Percentiles rank a stretch among this genome's conserved stretches.
Conservation (phyloP, 2,888 invertebrate species). For the Pterostichus madidus region DNA sequence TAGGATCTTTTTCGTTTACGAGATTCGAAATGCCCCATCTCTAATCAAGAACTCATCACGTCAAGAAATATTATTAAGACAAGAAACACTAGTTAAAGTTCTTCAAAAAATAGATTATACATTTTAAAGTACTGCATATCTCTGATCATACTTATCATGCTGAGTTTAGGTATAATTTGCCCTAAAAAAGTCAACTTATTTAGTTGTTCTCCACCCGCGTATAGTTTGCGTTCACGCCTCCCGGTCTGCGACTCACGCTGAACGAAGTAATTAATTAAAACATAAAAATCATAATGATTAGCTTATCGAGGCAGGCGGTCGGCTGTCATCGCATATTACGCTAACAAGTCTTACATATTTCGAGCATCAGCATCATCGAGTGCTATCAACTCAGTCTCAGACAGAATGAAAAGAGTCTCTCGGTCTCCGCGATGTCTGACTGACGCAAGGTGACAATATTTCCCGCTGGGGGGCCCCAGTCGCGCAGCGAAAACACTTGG, state of each 20-base stretch:
- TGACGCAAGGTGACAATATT: slow-evolving; percentile 47
- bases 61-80: too few relatives aligned
- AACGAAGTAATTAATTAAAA: slow-evolving; percentile 58
- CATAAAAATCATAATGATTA: slow-evolving; percentile 64
- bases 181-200: too few relatives aligned
- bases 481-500: slow-evolving; percentile 16
- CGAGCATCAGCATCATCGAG: slow-evolving; percentile 43
- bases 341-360: slow-evolving; percentile 61
- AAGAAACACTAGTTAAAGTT: too few relatives aligned
- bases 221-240: not conserved
- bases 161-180: too few relatives aligned
- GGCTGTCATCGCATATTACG: slow-evolving; percentile 56
- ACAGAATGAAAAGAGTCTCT: not conserved
- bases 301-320: slow-evolving; percentile 62
- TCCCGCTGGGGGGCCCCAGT: slow-evolving; percentile 30
- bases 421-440: slow-evolving; percentile 9
- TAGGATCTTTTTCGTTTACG: too few relatives aligned
- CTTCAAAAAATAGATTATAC: too few relatives aligned
- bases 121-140: too few relatives aligned
- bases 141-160: too few relatives aligned
- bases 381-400: not conserved
- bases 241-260: slow-evolving; percentile 1
- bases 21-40: too few relatives aligned
- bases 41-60: too few relatives aligned
- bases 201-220: not conserved